Base-by-base conservation (phyloP, 2,888 invertebrate species). In the Trachelus tabidus region DNA sequence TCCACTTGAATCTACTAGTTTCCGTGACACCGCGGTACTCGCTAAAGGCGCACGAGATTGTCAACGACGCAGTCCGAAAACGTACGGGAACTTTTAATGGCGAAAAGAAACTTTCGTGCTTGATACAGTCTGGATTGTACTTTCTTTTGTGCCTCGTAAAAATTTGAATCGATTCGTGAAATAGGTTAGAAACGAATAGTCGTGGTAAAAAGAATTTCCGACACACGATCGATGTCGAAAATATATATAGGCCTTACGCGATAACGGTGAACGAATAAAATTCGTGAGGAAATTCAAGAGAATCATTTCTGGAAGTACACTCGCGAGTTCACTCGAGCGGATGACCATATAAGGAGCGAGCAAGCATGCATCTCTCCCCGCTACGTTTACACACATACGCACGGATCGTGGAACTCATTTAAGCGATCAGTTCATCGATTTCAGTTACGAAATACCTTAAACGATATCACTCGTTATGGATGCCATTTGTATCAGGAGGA, bases 341-440 rank as follows among this genome's bases (percentile, higher is more conserved):
- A 90, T 90, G 87, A 81, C 90, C 90, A 87, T 90, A 90, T 89
- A 90, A 89, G 90, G 90, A 87, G 90, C 90, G 89, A 86, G 87
- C 88, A 89, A 90, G 89, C 89, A 89, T 85, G 88, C 88, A 89
- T 90, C 90, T 90, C 89, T 86, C 85, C 86, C 84, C 85, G 86
- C 87, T 85, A 85, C 86, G 84, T 87, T 85, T 82, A 79, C 77
- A 77, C 79, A 79, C 79, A 76, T 73, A 73, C 80, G 78, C 35
- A 73, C 74, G 34, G 40, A 77, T 73, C 77, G 71, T 75, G 81
- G 76, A 76, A 75, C 76, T 82, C 80, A 78, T 77, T 81, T 79
- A 76, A 79, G 69, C 81, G 78, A 81, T 75, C 74, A 56, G 73
- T 80, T 79, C 77, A 79, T 79, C 78, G 79, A 80, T 79, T 75